A percentile compares a stretch with the other conserved stretches of the same genome.
phyloP scores from a whole-genome alignment of 2,113 vertebrate species.

The Plecturocebus donacophilus region DNA sequence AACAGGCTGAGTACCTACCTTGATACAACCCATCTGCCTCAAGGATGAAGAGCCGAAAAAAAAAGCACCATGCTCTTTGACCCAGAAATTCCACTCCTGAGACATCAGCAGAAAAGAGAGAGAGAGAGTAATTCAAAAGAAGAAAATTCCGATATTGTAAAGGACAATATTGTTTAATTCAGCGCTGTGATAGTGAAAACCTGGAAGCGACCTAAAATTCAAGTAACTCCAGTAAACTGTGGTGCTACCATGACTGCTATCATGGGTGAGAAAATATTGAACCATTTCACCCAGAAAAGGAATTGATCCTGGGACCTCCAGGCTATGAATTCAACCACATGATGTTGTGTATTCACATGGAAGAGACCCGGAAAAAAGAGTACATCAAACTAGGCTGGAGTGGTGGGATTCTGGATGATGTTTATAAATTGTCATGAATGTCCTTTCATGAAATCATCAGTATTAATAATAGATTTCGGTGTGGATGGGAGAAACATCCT shows the following conservation, averaged over 20 bases:
- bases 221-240: background rate
- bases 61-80: background rate
- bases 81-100: background rate
- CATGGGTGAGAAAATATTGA: fast-evolving
- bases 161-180: background rate
- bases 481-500: no score
- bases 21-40: fast-evolving
- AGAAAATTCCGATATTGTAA: background rate
- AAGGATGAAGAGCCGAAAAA: background rate
- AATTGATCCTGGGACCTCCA: background rate
- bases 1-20: fast-evolving
- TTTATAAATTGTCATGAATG: background rate
- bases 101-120: background rate
- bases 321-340: background rate
- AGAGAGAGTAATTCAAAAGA: background rate
- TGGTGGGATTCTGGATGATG: background rate
- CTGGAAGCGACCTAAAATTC: background rate
- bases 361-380: background rate
- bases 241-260: fast-evolving
- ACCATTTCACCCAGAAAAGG: background rate
- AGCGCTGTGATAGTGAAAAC: background rate
- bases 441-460: background rate
- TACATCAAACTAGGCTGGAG: fast-evolving
- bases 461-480: background rate
- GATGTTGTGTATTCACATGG: fast-evolving